Conservation (phyloP, 2,888 invertebrate species). For the Xanthostigma xanthostigma region DNA sequence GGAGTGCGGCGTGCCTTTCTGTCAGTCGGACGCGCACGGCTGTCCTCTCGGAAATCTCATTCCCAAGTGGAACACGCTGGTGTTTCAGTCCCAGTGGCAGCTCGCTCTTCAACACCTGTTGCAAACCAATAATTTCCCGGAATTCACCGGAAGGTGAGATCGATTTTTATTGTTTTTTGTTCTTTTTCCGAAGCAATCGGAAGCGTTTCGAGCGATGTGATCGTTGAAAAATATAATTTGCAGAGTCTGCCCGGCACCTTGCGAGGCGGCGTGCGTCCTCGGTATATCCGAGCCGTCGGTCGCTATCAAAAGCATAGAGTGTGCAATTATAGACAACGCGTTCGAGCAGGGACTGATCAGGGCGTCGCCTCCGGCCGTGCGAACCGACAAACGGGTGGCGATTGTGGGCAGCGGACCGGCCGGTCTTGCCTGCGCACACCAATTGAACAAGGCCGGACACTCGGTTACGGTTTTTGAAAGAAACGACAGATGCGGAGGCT, state of each 20-base stretch:
- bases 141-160: constrained; percentile 23
- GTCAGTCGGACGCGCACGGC: constrained; percentile 80
- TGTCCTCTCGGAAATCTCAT: constrained; percentile 97
- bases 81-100: constrained; percentile 89
- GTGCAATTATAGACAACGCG: constrained; percentile 95
- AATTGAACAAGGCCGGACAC: constrained; percentile 94
- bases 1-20: constrained; percentile 99
- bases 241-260: constrained; percentile 92
- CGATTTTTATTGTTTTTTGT: background rate
- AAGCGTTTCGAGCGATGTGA: background rate
- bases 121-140: constrained; percentile 99
- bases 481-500: constrained; percentile 88
- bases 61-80: constrained; percentile 96
- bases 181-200: background rate
- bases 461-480: constrained; percentile 92
- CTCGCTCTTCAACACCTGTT: constrained; percentile 84
- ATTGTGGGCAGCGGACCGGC: constrained; percentile 91
- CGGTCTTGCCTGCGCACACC: constrained; percentile 90
- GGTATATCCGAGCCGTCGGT: constrained; percentile 93
- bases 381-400: constrained; percentile 71
- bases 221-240: background rate
- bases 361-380: constrained; percentile 47
- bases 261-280: constrained; percentile 95
- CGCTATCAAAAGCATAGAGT: constrained; percentile 98
- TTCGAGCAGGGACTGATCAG: constrained; percentile 92